Evolutionary conservation across 2,888 invertebrate genomes (phyloP).

Genomic region (Ophioninae sp.): DNA sequence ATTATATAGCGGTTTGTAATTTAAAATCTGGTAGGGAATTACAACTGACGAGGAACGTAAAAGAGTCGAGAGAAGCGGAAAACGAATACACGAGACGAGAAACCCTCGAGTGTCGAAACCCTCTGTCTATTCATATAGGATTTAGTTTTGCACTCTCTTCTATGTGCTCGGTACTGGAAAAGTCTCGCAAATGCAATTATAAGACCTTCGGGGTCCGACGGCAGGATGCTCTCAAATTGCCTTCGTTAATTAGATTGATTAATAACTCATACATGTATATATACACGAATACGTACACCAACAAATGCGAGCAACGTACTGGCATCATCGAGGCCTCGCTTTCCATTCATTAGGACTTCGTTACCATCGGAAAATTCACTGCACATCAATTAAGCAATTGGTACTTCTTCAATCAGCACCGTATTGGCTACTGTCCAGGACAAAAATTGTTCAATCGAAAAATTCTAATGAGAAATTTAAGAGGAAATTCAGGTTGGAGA

Average conservation of each 20-base stretch:
- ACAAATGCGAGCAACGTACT: conserved; percentile 11
- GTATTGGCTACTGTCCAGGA: background rate
- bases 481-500: background rate
- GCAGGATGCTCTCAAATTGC: conserved; percentile 61
- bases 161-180: conserved; percentile 18
- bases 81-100: conserved; percentile 28
- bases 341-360: conserved; percentile 11
- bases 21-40: conserved; percentile 42
- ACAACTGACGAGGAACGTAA: conserved; percentile 2
- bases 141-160: conserved; percentile 3
- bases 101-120: conserved; percentile 9
- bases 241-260: conserved; percentile 70
- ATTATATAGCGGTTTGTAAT: background rate
- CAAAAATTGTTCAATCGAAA: background rate
- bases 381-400: conserved; percentile 22
- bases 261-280: conserved; percentile 60
- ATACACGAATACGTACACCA: background rate
- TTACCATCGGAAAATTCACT: background rate
- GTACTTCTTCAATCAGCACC: background rate
- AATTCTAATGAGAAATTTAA: background rate
- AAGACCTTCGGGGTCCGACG: conserved; percentile 38
- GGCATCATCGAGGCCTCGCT: conserved; percentile 20
- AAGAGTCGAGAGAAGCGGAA: conserved; percentile 5
- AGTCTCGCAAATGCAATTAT: conserved; percentile 53
- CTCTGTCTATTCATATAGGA: conserved; percentile 29